These are phyloP conservation scores for Eupeodes luniger DNA, from an alignment of 2,888 invertebrate genomes.

Conservation along the genomic window DNA sequence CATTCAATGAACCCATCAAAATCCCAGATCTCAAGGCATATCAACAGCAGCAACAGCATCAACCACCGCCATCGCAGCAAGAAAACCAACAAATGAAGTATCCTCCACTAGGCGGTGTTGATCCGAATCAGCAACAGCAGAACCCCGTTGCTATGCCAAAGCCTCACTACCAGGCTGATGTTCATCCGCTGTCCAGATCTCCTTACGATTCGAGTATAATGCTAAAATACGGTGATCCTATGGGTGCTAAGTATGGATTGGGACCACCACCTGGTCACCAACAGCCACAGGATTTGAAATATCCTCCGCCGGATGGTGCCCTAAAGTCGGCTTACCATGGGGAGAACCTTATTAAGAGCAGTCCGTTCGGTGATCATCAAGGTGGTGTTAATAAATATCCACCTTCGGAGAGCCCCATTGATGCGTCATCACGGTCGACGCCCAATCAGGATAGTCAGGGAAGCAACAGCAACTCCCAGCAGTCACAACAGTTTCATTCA, in stretches of 20 bases:
- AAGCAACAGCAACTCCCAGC: conserved; percentile 82
- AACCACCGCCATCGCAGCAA: conserved; percentile 79
- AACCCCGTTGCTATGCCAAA: conserved; percentile 82
- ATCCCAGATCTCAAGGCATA: conserved; percentile 82
- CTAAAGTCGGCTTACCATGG: conserved; percentile 81
- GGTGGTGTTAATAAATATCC: conserved; percentile 79
- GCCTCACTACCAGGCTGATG: conserved; percentile 82
- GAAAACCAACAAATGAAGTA: conserved; percentile 75
- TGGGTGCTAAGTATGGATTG: conserved; percentile 80
- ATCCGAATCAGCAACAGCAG: conserved; percentile 58
- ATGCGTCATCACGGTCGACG: conserved; percentile 83
- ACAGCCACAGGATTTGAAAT: conserved; percentile 83
- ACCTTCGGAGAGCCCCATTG: conserved; percentile 83
- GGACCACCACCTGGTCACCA: conserved; percentile 79
- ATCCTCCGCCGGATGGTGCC: conserved; percentile 81
- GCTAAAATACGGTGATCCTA: conserved; percentile 84
- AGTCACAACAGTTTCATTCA: conserved; percentile 83
- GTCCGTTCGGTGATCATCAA: conserved; percentile 81
- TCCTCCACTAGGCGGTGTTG: conserved; percentile 56
- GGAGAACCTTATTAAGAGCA: conserved; percentile 83
- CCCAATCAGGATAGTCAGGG: conserved; percentile 84
- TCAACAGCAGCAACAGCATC: conserved; percentile 57
- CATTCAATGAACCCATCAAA: conserved; percentile 82
- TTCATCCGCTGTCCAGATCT: conserved; percentile 82
- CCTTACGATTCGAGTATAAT: conserved; percentile 83